Evolutionary conservation across 2,113 vertebrate species (phyloP).

Genomic region (Rhinolophus sinicus): DNA sequence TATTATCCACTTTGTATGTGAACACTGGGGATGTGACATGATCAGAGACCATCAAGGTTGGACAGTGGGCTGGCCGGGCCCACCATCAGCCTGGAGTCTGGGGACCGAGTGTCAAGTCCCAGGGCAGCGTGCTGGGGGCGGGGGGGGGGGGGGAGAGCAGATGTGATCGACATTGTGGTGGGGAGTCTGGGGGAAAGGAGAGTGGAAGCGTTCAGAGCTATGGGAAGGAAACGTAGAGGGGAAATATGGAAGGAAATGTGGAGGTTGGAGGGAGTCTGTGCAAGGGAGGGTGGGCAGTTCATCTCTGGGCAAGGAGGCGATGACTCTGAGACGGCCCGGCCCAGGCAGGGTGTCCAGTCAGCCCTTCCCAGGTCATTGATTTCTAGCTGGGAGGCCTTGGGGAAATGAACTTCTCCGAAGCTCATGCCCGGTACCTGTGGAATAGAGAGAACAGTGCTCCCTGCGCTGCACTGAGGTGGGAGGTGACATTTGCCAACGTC

Average conservation of each 20-base stretch:
- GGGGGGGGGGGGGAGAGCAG: neutral
- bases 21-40: neutral
- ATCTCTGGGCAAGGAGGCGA: neutral
- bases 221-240: too few species aligned
- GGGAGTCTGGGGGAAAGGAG: neutral
- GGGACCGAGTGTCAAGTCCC: neutral
- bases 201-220: too few species aligned
- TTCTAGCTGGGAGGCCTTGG: neutral
- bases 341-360: neutral
- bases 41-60: neutral
- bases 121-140: neutral
- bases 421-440: neutral
- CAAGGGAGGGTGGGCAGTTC: neutral
- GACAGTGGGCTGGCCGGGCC: too few species aligned
- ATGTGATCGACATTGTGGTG: neutral
- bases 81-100: neutral
- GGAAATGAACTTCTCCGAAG: neutral
- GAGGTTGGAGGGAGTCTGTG: too few species aligned
- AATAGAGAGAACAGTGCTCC: neutral
- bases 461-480: too few species aligned
- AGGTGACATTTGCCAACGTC: fast-evolving
- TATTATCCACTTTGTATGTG: neutral
- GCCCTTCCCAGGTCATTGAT: too few species aligned
- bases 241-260: too few species aligned
- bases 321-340: too few species aligned